A percentile compares a stretch with the other conserved stretches of the same genome.
These are phyloP conservation scores for Typhlichthys eigenmanni DNA, from an alignment of 2,797 vertebrate species.

Conservation along the genomic window DNA sequence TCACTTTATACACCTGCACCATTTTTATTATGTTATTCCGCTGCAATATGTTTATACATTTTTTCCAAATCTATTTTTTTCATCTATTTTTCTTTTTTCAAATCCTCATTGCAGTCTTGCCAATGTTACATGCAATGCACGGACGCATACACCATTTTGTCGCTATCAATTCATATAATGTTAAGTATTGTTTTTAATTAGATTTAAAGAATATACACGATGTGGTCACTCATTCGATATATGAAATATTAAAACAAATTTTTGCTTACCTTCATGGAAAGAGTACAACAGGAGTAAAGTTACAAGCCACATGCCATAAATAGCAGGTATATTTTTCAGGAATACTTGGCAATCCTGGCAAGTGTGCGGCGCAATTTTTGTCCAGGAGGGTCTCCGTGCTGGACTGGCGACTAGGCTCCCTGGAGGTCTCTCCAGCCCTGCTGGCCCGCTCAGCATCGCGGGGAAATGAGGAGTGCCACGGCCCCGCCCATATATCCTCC, in stretches of 20 bases:
- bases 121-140: background rate
- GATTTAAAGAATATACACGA: constrained; percentile 39
- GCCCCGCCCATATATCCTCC: constrained; percentile 79
- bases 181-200: constrained; percentile 45
- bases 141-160: background rate
- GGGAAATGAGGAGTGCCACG: constrained; percentile 70
- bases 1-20: constrained; percentile 23
- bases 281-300: constrained; percentile 95
- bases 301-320: constrained; percentile 98
- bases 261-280: constrained; percentile 86
- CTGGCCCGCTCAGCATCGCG: constrained; percentile 74
- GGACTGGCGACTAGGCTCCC: constrained; percentile 79
- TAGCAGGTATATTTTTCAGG: constrained; percentile 87
- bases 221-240: constrained; percentile 8
- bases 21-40: constrained; percentile 16
- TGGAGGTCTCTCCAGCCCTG: constrained; percentile 80
- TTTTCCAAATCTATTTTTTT: constrained; percentile 32
- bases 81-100: constrained; percentile 8
- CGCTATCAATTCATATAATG: background rate
- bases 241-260: constrained; percentile 13
- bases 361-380: constrained; percentile 73
- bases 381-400: constrained; percentile 81
- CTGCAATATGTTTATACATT: constrained; percentile 28
- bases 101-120: constrained; percentile 33
- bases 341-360: constrained; percentile 85